These are phyloP conservation scores for Diadromus collaris DNA, from an alignment of 2,888 invertebrate species.

Conservation along the genomic window DNA sequence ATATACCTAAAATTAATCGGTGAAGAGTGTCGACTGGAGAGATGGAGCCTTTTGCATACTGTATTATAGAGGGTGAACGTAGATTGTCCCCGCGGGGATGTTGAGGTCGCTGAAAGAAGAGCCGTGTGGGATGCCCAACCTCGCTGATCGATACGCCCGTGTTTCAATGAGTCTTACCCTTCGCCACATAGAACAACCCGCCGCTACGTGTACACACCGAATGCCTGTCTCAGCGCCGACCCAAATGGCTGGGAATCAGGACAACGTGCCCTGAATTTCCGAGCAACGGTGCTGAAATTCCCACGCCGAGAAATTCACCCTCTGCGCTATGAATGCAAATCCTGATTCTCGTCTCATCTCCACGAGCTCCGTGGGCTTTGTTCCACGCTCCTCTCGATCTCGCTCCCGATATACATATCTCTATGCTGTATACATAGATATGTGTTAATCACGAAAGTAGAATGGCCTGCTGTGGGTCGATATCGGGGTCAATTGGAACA, in stretches of 20 bases:
- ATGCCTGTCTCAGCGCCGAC: conserved; percentile 62
- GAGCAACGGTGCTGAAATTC: conserved; percentile 1
- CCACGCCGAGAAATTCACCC: conserved; percentile 7
- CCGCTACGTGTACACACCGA: conserved; percentile 56
- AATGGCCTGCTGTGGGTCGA: neutral
- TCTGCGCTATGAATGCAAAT: conserved; percentile 9
- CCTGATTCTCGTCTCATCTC: conserved; percentile 24
- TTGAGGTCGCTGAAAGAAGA: conserved; percentile 17
- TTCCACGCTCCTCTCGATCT: neutral
- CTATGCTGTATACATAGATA: neutral
- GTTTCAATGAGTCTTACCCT: conserved; percentile 52
- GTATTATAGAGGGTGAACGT: neutral
- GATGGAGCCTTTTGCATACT: neutral
- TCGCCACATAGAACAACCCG: neutral
- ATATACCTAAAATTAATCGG: neutral
- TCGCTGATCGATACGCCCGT: conserved; percentile 67
- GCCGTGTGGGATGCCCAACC: conserved; percentile 39
- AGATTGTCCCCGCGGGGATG: conserved; percentile 15
- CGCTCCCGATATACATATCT: neutral
- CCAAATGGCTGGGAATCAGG: conserved; percentile 52
- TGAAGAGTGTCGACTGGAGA: neutral
- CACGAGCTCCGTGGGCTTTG: conserved; percentile 3
- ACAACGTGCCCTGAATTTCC: conserved; percentile 28
- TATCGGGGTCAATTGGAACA: neutral
- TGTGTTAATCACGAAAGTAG: neutral